These are phyloP conservation scores for Cardinalis cardinalis DNA, from an alignment of 2,113 vertebrate species.

Conservation along the genomic window DNA sequence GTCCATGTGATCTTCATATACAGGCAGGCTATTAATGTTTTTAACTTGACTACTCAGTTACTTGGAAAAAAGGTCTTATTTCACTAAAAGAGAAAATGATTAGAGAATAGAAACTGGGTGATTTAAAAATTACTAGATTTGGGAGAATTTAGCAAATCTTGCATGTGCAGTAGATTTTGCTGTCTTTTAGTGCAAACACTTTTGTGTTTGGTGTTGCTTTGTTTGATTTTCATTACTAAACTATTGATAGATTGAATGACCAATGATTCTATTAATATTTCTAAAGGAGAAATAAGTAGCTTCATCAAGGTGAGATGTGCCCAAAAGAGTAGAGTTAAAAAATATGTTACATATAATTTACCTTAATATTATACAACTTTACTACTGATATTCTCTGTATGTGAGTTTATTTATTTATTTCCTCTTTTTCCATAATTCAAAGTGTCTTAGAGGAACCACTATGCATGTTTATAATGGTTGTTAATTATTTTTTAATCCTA, in stretches of 20 bases:
- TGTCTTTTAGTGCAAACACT: background rate
- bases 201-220: background rate
- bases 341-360: background rate
- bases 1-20: background rate
- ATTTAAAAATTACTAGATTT: background rate
- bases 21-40: background rate
- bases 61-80: background rate
- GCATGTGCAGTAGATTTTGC: background rate
- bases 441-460: background rate
- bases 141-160: background rate
- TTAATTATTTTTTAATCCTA: background rate
- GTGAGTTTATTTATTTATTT: background rate
- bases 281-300: background rate
- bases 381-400: background rate
- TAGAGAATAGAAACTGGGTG: background rate
- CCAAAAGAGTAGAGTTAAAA: background rate
- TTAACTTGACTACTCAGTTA: background rate
- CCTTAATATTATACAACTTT: background rate
- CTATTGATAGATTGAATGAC: background rate
- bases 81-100: background rate
- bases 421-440: background rate
- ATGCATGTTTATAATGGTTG: background rate
- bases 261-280: background rate
- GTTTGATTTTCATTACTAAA: background rate
- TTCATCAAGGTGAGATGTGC: background rate